Conservation (phyloP, 2,113 vertebrate species). For the Muntiacus muntjak region DNA sequence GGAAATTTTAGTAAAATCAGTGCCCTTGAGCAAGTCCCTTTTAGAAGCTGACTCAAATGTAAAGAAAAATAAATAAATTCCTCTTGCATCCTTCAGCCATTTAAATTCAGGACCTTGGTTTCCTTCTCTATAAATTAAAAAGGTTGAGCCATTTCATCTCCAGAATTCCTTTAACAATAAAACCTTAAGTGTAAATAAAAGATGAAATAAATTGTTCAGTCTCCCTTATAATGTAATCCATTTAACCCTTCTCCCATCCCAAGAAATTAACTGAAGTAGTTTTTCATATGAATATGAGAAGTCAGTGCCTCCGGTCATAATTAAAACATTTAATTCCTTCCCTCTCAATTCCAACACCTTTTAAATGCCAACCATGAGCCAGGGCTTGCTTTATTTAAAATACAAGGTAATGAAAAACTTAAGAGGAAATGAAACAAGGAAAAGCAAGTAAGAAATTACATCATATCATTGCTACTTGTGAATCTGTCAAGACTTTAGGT, state of each 20-base stretch:
- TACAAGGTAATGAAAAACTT: conserved; percentile 5
- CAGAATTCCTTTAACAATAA: background rate
- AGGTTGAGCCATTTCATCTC: background rate
- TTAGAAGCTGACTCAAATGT: background rate
- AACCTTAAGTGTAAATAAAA: background rate
- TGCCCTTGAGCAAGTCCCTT: background rate
- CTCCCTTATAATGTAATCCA: background rate
- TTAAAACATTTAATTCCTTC: conserved; percentile 41
- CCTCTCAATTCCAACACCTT: background rate
- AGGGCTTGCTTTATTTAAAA: conserved; percentile 29
- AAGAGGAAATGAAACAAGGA: conserved; percentile 49
- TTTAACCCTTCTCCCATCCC: background rate
- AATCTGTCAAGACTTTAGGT: background rate
- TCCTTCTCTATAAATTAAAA: background rate
- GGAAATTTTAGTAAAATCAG: background rate
- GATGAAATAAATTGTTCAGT: background rate
- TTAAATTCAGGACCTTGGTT: background rate
- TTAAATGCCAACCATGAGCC: background rate
- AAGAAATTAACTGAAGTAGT: background rate
- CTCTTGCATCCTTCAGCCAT: background rate
- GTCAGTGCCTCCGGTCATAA: background rate
- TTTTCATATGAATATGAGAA: background rate
- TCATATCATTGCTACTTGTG: background rate
- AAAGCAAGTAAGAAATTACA: conserved; percentile 33
- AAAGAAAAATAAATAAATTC: background rate